Percentiles rank a stretch among this genome's conserved stretches.
phyloP scores from a whole-genome alignment of 2,113 vertebrate genomes.

The Acrocephalus arundinaceus region DNA sequence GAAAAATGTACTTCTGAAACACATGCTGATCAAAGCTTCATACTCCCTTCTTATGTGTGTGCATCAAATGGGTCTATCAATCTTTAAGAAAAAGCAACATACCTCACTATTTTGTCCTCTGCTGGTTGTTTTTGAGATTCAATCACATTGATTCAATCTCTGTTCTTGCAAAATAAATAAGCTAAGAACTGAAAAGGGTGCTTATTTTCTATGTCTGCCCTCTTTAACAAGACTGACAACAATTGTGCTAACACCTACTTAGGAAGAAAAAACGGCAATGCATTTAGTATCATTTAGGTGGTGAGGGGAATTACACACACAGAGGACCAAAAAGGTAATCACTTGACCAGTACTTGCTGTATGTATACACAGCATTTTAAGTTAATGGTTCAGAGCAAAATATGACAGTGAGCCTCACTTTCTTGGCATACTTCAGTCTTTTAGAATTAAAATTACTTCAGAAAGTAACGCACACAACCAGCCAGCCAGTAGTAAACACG shows the following conservation, averaged over 20 bases:
- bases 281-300: background rate
- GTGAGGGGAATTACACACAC: background rate
- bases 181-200: background rate
- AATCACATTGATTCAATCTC: background rate
- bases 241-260: background rate
- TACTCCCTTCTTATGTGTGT: background rate
- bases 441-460: background rate
- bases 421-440: background rate
- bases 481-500: background rate
- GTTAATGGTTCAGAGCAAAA: background rate
- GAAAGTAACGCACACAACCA: background rate
- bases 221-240: background rate
- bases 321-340: background rate
- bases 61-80: background rate
- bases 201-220: background rate
- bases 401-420: background rate
- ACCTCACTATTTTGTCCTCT: constrained; percentile 7
- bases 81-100: constrained; percentile 2
- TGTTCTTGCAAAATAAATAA: constrained; percentile 1
- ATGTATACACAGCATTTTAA: background rate
- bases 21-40: background rate
- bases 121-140: background rate
- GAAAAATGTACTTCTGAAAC: background rate
- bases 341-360: background rate
- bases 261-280: background rate